Evolutionary conservation across 2,888 invertebrate species (phyloP).

Genomic region (Caenorhabditis sulstoni): DNA sequence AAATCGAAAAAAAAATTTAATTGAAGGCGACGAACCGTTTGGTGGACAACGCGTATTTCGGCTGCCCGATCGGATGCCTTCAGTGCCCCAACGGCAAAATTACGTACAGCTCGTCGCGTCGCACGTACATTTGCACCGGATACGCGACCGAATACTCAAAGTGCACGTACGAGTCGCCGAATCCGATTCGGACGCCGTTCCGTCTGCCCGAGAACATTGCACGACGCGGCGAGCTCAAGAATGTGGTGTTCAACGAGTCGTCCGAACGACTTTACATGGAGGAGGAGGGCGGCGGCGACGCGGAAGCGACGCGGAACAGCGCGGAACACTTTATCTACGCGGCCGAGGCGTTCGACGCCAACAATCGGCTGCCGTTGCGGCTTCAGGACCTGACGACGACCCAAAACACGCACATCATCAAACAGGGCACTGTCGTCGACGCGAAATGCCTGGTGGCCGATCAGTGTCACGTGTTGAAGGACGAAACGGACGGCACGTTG

Average conservation of each 20-base stretch:
- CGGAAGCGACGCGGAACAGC: neutral
- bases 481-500: slow-evolving; percentile 62
- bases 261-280: slow-evolving; percentile 32
- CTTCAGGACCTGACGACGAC: slow-evolving; percentile 27
- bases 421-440: slow-evolving; percentile 93
- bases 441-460: slow-evolving; percentile 85
- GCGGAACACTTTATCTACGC: slow-evolving; percentile 20
- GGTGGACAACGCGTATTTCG: slow-evolving; percentile 92
- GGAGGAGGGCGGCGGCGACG: slow-evolving; percentile 18
- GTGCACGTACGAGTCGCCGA: slow-evolving; percentile 87
- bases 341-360: slow-evolving; percentile 30
- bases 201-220: slow-evolving; percentile 84
- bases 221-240: slow-evolving; percentile 83
- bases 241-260: slow-evolving; percentile 81
- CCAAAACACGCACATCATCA: slow-evolving; percentile 85
- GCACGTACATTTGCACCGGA: slow-evolving; percentile 91
- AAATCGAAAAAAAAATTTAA: slow-evolving; percentile 66
- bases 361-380: slow-evolving; percentile 8
- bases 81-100: slow-evolving; percentile 84
- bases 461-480: slow-evolving; percentile 63
- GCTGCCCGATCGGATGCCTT: slow-evolving; percentile 87
- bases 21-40: slow-evolving; percentile 87
- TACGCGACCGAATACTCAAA: slow-evolving; percentile 91
- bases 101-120: slow-evolving; percentile 80
- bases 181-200: slow-evolving; percentile 87